Conservation (phyloP, 2,113 vertebrate species). For the Apaloderma vittatum region DNA sequence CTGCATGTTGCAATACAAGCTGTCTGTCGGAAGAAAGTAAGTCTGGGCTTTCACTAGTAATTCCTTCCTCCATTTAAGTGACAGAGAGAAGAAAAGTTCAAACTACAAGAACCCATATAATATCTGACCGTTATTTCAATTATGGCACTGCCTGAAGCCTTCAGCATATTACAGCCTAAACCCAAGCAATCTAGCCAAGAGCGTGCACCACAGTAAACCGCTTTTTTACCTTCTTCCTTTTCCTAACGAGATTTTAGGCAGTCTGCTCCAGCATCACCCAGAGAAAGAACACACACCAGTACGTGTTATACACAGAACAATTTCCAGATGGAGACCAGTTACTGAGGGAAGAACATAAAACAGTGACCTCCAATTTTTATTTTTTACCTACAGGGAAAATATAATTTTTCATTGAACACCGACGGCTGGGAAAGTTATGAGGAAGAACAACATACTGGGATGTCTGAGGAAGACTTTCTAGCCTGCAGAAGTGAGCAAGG, state of each 20-base stretch:
- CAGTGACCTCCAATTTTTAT: background rate
- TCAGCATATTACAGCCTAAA: background rate
- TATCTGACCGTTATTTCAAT: background rate
- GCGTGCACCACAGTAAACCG: background rate
- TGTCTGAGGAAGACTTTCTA: background rate
- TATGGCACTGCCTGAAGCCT: background rate
- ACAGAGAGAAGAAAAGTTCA: background rate
- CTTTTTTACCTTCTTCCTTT: background rate
- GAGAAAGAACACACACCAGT: fast-evolving
- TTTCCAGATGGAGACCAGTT: background rate
- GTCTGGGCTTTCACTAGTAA: background rate
- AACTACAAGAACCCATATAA: background rate
- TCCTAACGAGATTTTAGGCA: background rate
- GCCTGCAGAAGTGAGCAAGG: background rate
- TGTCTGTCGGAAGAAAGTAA: background rate
- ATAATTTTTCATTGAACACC: background rate
- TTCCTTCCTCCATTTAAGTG: background rate
- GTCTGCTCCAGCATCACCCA: background rate
- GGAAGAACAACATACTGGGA: fast-evolving
- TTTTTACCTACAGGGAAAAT: background rate
- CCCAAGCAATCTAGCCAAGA: background rate
- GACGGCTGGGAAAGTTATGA: background rate
- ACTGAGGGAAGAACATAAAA: background rate
- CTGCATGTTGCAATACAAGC: background rate
- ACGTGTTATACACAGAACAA: background rate